These are phyloP conservation scores for Phrynocephalus versicolor DNA, from an alignment of 2,113 vertebrate genomes.

Conservation along the genomic window DNA sequence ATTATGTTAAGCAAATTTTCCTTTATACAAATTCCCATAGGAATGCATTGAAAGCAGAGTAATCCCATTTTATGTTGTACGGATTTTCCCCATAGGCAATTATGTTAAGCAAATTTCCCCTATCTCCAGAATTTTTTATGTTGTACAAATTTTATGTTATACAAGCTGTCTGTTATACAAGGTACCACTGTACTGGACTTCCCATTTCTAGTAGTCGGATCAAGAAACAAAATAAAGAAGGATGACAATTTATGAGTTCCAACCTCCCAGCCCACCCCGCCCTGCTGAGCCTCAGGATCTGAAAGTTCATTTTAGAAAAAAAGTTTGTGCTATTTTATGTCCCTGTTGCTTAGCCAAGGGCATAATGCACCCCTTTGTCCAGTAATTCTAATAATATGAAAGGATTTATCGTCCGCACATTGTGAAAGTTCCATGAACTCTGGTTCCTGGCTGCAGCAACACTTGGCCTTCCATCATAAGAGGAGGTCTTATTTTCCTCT, in stretches of 20 bases:
- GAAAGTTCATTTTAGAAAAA: background rate
- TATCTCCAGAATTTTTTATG: too few species aligned
- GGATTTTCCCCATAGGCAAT: too few species aligned
- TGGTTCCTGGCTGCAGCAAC: conserved; percentile 3
- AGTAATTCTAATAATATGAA: conserved; percentile 30
- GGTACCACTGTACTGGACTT: background rate
- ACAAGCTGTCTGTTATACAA: too few species aligned
- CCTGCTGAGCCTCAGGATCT: background rate
- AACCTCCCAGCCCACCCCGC: background rate
- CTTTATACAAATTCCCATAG: too few species aligned
- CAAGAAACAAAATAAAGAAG: conserved; percentile 5
- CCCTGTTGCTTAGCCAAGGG: conserved; percentile 33
- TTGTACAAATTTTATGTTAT: too few species aligned
- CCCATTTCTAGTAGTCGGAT: background rate
- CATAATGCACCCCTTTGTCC: conserved; percentile 36
- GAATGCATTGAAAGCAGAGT: too few species aligned
- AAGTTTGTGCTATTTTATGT: conserved; percentile 37
- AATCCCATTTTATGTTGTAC: too few species aligned
- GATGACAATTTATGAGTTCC: conserved; percentile 2
- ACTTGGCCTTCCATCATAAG: conserved; percentile 17
- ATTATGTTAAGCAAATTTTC: too few species aligned
- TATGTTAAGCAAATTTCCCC: too few species aligned
- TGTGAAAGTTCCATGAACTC: conserved; percentile 40
- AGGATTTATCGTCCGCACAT: conserved; percentile 43
- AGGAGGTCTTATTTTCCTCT: conserved; percentile 53